These are phyloP conservation scores for Callipepla californica DNA, from an alignment of 2,113 vertebrate genomes.

Conservation along the genomic window DNA sequence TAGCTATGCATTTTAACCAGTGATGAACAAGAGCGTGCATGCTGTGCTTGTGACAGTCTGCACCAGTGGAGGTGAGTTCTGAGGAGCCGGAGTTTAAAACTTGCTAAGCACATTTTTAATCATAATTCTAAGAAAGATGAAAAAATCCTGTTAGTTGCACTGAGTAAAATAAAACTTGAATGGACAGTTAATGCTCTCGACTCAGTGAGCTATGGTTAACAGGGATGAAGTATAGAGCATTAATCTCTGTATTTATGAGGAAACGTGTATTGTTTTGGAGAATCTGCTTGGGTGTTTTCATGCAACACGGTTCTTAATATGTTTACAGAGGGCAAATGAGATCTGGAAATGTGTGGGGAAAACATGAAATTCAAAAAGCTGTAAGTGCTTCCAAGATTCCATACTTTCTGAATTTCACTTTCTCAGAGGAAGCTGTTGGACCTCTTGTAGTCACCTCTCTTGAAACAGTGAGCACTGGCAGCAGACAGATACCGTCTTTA, in stretches of 20 bases:
- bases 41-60: too few relatives aligned
- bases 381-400: not conserved
- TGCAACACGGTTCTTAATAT: not conserved
- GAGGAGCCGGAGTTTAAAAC: not conserved
- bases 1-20: too few relatives aligned
- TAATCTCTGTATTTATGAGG: slow-evolving; percentile 26
- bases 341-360: not conserved
- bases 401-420: not conserved
- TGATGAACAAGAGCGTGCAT: too few relatives aligned
- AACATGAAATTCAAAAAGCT: not conserved
- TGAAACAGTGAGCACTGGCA: not conserved
- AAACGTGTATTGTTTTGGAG: not conserved
- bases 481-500: not conserved
- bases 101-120: not conserved
- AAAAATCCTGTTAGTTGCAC: not conserved
- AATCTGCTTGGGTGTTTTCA: not conserved
- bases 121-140: not conserved
- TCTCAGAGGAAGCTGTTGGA: not conserved
- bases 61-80: not conserved
- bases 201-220: not conserved
- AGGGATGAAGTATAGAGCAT: not conserved
- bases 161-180: not conserved
- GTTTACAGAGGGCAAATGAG: not conserved
- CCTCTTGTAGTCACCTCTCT: not conserved
- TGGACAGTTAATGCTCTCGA: slow-evolving; percentile 7